Evolutionary conservation across 2,113 vertebrate species (phyloP).

Genomic region (Aegithalos caudatus): DNA sequence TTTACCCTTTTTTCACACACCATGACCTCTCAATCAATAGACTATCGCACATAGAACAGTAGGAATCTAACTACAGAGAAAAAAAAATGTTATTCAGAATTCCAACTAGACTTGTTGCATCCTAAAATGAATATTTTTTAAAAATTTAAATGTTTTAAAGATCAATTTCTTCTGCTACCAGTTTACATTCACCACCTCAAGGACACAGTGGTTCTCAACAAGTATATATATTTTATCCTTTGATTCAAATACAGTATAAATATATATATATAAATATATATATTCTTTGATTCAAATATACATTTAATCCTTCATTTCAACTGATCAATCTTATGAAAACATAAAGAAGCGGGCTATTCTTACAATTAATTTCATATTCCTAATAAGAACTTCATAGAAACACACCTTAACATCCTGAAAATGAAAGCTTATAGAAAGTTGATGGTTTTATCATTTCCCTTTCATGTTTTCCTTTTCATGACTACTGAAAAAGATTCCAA

Average conservation of each 20-base stretch:
- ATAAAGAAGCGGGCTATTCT: background rate
- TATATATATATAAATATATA: background rate
- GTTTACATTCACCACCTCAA: background rate
- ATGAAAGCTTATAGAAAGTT: slow-evolving; percentile 13
- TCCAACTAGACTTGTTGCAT: background rate
- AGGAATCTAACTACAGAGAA: background rate
- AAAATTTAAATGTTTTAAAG: background rate
- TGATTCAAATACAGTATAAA: background rate
- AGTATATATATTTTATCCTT: background rate
- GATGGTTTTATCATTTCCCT: slow-evolving; percentile 23
- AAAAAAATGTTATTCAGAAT: background rate
- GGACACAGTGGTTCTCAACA: background rate
- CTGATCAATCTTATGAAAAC: slow-evolving; percentile 4
- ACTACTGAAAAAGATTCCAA: slow-evolving; percentile 27
- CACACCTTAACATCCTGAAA: background rate
- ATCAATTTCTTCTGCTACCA: background rate
- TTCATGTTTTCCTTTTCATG: slow-evolving; percentile 50
- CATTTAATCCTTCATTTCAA: background rate
- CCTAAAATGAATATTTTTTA: background rate
- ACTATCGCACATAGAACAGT: background rate
- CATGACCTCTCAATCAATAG: background rate
- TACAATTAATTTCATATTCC: slow-evolving; percentile 48
- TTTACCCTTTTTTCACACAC: background rate
- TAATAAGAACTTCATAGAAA: slow-evolving; percentile 25
- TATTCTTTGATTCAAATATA: background rate